These are phyloP conservation scores for human (Homo sapiens) DNA, from an alignment of 2,113 vertebrate genomes.

Conservation along the genomic window DNA sequence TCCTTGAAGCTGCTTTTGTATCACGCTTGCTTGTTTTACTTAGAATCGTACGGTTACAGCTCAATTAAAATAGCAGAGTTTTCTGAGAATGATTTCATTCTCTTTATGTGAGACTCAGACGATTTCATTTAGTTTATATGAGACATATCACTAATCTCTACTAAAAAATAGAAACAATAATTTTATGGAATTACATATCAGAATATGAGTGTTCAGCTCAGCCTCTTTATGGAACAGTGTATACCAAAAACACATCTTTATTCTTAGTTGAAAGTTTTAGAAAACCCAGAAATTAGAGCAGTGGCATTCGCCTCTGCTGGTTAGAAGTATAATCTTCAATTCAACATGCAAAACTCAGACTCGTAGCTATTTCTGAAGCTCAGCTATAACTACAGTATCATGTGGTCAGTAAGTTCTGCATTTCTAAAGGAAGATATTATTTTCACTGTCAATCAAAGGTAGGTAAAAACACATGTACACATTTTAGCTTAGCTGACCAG, in stretches of 20 bases:
- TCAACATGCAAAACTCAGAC: not conserved
- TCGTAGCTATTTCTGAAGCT: not conserved
- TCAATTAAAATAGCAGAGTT: not conserved
- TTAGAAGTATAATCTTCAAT: not conserved
- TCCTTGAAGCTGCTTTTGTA: not conserved
- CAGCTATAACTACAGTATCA: not conserved
- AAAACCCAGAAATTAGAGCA: not conserved
- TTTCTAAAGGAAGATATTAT: not conserved
- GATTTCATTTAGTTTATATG: not conserved
- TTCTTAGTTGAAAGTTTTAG: not conserved
- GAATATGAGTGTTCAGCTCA: not conserved
- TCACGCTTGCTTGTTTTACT: not conserved
- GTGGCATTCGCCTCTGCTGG: not conserved
- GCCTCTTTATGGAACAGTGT: not conserved
- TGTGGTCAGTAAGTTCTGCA: not conserved
- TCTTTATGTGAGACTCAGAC: not conserved
- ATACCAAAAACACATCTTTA: not conserved
- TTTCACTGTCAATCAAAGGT: not conserved
- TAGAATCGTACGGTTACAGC: not conserved
- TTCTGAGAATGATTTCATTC: not conserved
- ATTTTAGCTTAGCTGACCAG: too few relatives aligned
- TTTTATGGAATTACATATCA: not conserved
- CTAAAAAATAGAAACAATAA: not conserved
- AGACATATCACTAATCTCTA: not conserved
- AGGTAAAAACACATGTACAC: not conserved